Base-by-base conservation (phyloP, 2,113 vertebrate genomes). In the Ceuthmochares aereus region DNA sequence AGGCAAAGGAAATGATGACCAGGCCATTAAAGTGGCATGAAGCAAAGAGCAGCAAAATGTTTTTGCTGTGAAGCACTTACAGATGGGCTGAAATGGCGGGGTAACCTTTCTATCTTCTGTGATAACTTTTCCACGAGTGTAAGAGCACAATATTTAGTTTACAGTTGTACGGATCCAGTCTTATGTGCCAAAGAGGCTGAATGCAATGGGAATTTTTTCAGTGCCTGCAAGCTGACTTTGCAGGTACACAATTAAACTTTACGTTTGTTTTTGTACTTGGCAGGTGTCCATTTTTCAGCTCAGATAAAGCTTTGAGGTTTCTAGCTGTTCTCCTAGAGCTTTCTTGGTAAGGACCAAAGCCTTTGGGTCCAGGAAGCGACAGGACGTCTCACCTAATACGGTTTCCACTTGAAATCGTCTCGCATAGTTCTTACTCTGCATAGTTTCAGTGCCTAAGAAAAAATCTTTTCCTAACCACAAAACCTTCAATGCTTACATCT, bases 21-120 rank as follows among this genome's bases (percentile, higher is more conserved):
- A 7, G 54, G 42, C 18, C 7, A 5, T 2, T 45, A 47, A 11
- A n/a, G 25, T 18, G 20, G 17, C 12, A 2, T 0, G 0, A 19
- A 32, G 51, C 32, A 26, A 25, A 62, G 14, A 25, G 7, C 0
- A 8, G 63, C 51, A 60, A 2, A 47, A 51, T 13, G 34, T 32
- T 40, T 30, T 45, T 76, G 75, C 42, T 91, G 79, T 40, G 7
- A 73, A 43, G 6, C 0, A 0, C 37, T 70, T 63, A 3, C 0
- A 26, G 36, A 0, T 56, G n/a, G 52, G 40, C 30, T 62, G 49
- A 47, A 19, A 10, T 6, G n/a, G 7, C 40, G 45, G 43, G n/a
- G 22, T 25, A 34, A 47, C 15, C 43, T 27, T 59, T 74, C 30
- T 29, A 4, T 32, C 49, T 8, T 81, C 58, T 63, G 22, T 42